A percentile compares a stretch with the other conserved stretches of the same genome.
phyloP scores from a whole-genome alignment of 2,113 vertebrate species.

The Leucoraja erinaceus region DNA sequence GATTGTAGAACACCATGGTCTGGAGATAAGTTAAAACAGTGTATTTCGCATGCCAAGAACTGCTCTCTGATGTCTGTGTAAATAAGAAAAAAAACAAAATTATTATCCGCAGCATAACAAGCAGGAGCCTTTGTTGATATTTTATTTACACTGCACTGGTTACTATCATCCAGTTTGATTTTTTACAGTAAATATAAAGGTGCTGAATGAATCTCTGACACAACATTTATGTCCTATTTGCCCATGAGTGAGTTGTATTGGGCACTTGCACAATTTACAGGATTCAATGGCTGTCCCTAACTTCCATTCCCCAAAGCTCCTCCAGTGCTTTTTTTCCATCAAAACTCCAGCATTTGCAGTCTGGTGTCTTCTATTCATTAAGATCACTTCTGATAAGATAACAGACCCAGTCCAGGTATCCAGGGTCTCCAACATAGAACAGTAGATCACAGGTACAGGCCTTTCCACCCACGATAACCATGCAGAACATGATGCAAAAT shows the following conservation, averaged over 20 bases:
- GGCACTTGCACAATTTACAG: background rate
- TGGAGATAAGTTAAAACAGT: constrained; percentile 93
- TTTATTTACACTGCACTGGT: background rate
- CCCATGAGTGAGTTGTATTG: background rate
- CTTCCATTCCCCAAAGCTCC: too few relatives aligned
- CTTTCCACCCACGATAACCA: too few relatives aligned
- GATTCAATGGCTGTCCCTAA: background rate
- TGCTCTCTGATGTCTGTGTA: constrained; percentile 80
- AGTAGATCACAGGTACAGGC: too few relatives aligned
- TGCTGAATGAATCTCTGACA: background rate
- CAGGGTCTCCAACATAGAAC: too few relatives aligned
- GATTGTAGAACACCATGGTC: constrained; percentile 97
- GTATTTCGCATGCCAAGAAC: constrained; percentile 92
- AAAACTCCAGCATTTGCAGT: too few relatives aligned
- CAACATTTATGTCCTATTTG: background rate
- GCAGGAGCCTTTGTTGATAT: background rate
- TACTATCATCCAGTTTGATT: background rate
- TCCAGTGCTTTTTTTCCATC: too few relatives aligned
- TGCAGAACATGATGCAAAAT: too few relatives aligned
- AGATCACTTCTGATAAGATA: too few relatives aligned
- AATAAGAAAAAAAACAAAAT: background rate
- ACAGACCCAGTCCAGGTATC: too few relatives aligned
- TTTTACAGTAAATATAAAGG: background rate
- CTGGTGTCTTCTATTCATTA: too few relatives aligned
- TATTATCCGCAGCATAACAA: background rate